phyloP scores from a whole-genome alignment of 2,888 invertebrate species.

The Limnephilus marmoratus region DNA sequence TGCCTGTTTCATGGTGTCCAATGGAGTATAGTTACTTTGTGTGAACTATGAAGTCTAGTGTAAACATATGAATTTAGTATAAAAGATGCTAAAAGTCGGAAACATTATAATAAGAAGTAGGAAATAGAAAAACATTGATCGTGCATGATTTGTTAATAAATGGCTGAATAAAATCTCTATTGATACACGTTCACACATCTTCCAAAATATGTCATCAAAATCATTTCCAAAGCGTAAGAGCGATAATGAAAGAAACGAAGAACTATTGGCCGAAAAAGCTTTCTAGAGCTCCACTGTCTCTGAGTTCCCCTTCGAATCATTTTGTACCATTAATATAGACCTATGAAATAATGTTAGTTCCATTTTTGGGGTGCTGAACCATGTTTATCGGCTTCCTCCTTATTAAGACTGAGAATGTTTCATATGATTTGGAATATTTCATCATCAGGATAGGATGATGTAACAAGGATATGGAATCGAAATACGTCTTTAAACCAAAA shows the following conservation, averaged over 20 bases:
- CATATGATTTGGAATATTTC: background rate
- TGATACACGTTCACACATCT: background rate
- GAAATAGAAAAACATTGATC: background rate
- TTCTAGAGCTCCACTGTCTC: background rate
- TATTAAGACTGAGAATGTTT: background rate
- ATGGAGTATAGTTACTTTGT: too few species aligned
- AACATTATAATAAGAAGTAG: too few species aligned
- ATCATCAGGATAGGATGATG: too few species aligned
- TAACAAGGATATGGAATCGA: too few species aligned
- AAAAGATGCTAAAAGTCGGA: too few species aligned
- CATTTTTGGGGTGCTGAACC: background rate
- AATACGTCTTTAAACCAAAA: too few species aligned
- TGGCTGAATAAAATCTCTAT: background rate
- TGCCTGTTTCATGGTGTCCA: too few species aligned
- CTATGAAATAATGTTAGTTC: background rate
- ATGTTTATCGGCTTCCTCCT: background rate
- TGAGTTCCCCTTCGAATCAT: background rate
- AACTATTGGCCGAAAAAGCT: background rate
- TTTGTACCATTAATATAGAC: background rate
- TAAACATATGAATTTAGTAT: too few species aligned
- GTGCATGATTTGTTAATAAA: background rate
- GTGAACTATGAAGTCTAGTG: too few species aligned
- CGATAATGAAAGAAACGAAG: background rate
- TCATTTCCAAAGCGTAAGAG: too few species aligned
- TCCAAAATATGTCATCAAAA: background rate